Base-by-base conservation (phyloP, 2,797 vertebrate genomes). In the Apogon hyalosoma region DNA sequence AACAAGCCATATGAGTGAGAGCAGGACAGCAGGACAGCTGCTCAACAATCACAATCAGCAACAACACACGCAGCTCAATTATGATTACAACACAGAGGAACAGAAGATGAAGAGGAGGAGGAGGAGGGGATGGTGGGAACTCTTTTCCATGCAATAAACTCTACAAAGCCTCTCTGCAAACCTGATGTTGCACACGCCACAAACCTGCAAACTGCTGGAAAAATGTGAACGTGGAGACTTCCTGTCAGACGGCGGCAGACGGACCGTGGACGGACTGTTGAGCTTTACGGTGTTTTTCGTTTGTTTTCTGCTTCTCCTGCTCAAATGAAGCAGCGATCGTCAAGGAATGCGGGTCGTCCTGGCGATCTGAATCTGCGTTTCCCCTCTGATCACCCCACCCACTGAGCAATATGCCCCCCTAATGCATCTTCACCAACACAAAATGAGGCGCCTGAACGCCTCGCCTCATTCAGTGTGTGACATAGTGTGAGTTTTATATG, bases 91-190 rank as follows among this genome's bases (percentile, higher is more conserved):
- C 3, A 8, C 33, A 36, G 33, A 36, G 33, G 15, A 45, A 31
- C 55, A 58, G 19, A 24, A 56, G 54, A 41, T n/a, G 16, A 11
- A 31, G n/a, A 57, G 14, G 8, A 48, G 19, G 21, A 11, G 19
- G 46, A 18, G 15, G 46, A 48, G 31, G 51, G 73, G 15, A 74
- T 16, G 36, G 73, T 6, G 7, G 73, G 64, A 67, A 82, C 77
- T 66, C 52, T 76, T 85, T 87, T 80, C 82, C 88, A 92, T 89
- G 92, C 92, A 94, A 93, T 93, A 94, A 93, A 91, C 87, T 87
- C 28, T 53, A 16, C 38, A 51, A 54, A 81, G 67, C 71, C 67
- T 73, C 77, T 73, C 73, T 77, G 55, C 67, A 71, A 56, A 80
- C 40, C 60, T 68, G 52, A 60, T 36, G 84, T 81, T 83, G 86